Evolutionary conservation across 2,797 vertebrate species (phyloP), one percentile per base, ranked within the genome.

Genomic region (Tinamus major): DNA sequence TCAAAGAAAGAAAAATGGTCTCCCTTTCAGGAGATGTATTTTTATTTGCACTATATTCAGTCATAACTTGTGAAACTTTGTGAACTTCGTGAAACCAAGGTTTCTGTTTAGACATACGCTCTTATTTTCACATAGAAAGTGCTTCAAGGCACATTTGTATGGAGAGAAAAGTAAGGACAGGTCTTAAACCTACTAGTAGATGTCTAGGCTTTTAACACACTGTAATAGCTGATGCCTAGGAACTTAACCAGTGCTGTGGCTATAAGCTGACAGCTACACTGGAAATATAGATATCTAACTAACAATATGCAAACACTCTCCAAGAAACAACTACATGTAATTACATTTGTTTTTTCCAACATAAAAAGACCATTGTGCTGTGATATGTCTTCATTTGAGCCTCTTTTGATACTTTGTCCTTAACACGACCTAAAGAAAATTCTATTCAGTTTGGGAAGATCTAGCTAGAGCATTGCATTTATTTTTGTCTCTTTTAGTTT

Each of bases 371-470:
- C 63, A n/a, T 61, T 74, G 53, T 82, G 56, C 51, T 65, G 37
- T 64, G 49, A 59, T 77, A 67, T 76, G 76, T 86, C 76, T 96
- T 95, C 92, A 94, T 87, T 91, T 89, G 46, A 86, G 85, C 64
- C 56, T 83, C 78, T 92, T 94, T 56, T 88, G 95, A 92, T 93
- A 85, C 46, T 94, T 96, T 92, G 64, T 82, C 96, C 96, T 93
- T 95, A 80, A 67, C 42, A 75, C 56, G 63, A 82, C 31, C 20
- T 48, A 51, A 42, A 80, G 61, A 61, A 27, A 46, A 63, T 31
- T 35, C 14, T n/a, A 76, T 92, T 92, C 95, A 83, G 92, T 77
- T 78, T 83, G 90, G 62, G 83, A 96, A 85, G 42, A 67, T 94
- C 61, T 72, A 95, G 93, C 41, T 90, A 93, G 87, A 94, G 77